Evolutionary conservation across 2,888 invertebrate genomes (phyloP).

Genomic region (Drosophila glabriapex): DNA sequence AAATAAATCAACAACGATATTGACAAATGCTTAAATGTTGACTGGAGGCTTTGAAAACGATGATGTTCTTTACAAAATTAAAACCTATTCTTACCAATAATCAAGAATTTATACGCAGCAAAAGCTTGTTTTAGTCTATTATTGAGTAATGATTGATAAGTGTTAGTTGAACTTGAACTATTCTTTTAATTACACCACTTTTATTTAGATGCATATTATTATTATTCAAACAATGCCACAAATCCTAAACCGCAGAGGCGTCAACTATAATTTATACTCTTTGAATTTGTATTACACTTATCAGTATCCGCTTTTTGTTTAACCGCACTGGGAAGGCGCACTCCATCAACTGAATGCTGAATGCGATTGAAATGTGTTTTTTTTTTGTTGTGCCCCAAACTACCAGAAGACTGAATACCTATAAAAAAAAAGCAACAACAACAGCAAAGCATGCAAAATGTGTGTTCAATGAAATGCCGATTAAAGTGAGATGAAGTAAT

Average conservation of each 20-base stretch:
- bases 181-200: not conserved
- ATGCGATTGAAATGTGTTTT: not conserved
- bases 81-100: not conserved
- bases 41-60: not conserved
- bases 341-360: not conserved
- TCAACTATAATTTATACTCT: not conserved
- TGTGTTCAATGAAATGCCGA: slow-evolving; percentile 64
- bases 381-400: not conserved
- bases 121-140: not conserved
- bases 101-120: not conserved
- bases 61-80: not conserved
- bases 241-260: not conserved
- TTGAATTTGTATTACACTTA: not conserved
- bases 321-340: not conserved
- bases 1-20: not conserved
- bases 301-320: not conserved
- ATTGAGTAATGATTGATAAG: not conserved
- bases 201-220: not conserved
- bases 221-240: not conserved
- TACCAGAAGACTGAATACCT: slow-evolving; percentile 38
- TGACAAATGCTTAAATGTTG: not conserved
- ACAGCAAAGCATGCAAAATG: slow-evolving; percentile 31
- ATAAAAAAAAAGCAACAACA: slow-evolving; percentile 11
- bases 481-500: slow-evolving; percentile 42
- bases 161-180: not conserved